Evolutionary conservation across 2,888 invertebrate genomes (phyloP), one percentile per base, ranked within the genome.

Genomic region (Sphaerophoria taeniata): DNA sequence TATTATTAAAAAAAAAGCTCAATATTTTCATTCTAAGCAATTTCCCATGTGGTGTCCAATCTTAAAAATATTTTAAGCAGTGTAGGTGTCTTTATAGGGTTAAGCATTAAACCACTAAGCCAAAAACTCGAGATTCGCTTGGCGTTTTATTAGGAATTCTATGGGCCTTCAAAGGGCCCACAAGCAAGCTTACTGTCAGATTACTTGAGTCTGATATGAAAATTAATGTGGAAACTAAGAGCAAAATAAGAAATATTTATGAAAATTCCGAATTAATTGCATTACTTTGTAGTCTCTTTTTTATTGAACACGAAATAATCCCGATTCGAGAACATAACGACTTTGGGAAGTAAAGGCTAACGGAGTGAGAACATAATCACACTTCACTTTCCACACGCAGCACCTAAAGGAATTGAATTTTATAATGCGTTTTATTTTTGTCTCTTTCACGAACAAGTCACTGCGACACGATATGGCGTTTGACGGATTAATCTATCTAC

Each of bases 181-280:
- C 72, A 34, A 60, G 53, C 39, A 39, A 55, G 71, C 84, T 84
- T 80, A 80, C 47, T 53, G 84, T 80, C 84, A n/a, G 75, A 70
- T 84, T 84, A 84, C 47, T 75, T 43, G 71, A 75, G 60, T 60
- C 67, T 71, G 43, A 82, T 67, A 69, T 24, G 36, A 33, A 47
- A 67, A 79, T 79, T 76, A 45, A 67, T 71, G 76, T 65, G 65
- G 47, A 67, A 53, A 53, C 72, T n/a, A 0, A 9, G 6, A 43
- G 9, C 39, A 4, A 31, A 43, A 61, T 69, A 33, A 5, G 33
- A 72, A 76, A 71, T 65, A 76, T 84, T 84, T 58, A 71, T n/a
- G n/a, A 78, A 74, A 79, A 53, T 67, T 51, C 14, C 7, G 63
- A 75, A 79, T 79, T 79, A 63, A 79, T 84, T 83, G 82, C 34